Evolutionary conservation across 2,797 vertebrate genomes (phyloP).

Genomic region (Aplochiton taeniatus): DNA sequence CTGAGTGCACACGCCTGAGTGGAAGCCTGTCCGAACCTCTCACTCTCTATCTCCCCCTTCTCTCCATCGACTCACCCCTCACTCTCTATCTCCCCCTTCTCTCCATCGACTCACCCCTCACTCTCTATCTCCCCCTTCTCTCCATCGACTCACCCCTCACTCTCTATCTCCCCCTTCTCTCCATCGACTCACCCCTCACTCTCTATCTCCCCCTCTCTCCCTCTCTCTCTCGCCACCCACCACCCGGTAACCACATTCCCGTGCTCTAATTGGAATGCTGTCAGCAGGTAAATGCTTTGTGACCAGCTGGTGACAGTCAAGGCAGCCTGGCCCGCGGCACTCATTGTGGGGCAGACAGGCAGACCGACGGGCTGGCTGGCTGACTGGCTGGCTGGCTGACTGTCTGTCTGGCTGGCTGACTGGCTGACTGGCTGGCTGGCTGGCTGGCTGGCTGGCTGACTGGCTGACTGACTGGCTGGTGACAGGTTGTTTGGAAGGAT

Average conservation of each 20-base stretch:
- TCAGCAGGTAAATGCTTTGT: conserved; percentile 97
- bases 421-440: conserved; percentile 20
- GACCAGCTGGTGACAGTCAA: conserved; percentile 93
- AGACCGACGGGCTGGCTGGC: conserved; percentile 65
- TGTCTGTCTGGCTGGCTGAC: conserved; percentile 74
- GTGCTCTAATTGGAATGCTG: conserved; percentile 97
- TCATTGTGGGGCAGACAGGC: conserved; percentile 80
- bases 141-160: conserved; percentile 58
- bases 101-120: conserved; percentile 53
- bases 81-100: conserved; percentile 35
- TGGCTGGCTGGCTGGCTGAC: conserved; percentile 69
- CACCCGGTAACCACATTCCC: conserved; percentile 79
- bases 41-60: conserved; percentile 28
- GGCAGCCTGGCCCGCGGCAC: conserved; percentile 87
- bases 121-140: conserved; percentile 37
- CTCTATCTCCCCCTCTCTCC: conserved; percentile 46
- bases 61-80: conserved; percentile 5
- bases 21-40: conserved; percentile 29
- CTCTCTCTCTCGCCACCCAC: conserved; percentile 54
- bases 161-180: conserved; percentile 41
- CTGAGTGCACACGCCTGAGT: background rate
- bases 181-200: conserved; percentile 12
- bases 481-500: no score
- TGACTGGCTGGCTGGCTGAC: conserved; percentile 69
- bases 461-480: conserved; percentile 69